A percentile compares a stretch with the other conserved stretches of the same genome.
These are phyloP conservation scores for Percopsis omiscomaycus DNA, from an alignment of 2,797 vertebrate genomes.

Conservation along the genomic window DNA sequence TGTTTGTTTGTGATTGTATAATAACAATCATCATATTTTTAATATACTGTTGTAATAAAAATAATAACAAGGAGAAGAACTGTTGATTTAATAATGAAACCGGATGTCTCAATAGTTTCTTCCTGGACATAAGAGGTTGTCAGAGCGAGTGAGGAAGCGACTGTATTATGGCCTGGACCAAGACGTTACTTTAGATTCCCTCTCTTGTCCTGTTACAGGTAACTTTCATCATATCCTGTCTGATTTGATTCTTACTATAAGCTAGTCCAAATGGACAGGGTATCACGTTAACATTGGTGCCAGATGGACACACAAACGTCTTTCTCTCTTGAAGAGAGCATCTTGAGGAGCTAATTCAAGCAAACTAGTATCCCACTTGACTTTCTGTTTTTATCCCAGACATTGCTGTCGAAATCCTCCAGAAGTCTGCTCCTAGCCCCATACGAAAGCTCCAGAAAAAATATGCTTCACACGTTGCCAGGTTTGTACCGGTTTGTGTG, in stretches of 20 bases:
- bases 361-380: neutral
- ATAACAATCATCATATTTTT: too few relatives aligned
- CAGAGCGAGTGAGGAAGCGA: constrained; percentile 87
- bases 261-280: neutral
- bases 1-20: too few relatives aligned
- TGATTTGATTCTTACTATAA: too few relatives aligned
- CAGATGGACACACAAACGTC: too few relatives aligned
- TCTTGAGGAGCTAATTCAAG: too few relatives aligned
- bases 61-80: too few relatives aligned
- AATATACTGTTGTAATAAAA: too few relatives aligned
- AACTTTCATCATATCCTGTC: neutral
- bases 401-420: constrained; percentile 95
- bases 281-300: neutral
- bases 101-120: constrained; percentile 78
- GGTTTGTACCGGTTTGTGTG: constrained; percentile 75
- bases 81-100: neutral
- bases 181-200: constrained; percentile 86
- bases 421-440: constrained; percentile 96
- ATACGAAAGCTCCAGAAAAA: constrained; percentile 95
- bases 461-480: constrained; percentile 92
- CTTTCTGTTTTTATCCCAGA: constrained; percentile 70
- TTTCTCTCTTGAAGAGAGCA: too few relatives aligned
- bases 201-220: constrained; percentile 95
- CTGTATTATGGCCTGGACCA: constrained; percentile 93
- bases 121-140: constrained; percentile 90